Evolutionary conservation across 1,140 invertebrate species (phyloP), one percentile per base, ranked within the genome.

Genomic region (Varroa destructor): DNA sequence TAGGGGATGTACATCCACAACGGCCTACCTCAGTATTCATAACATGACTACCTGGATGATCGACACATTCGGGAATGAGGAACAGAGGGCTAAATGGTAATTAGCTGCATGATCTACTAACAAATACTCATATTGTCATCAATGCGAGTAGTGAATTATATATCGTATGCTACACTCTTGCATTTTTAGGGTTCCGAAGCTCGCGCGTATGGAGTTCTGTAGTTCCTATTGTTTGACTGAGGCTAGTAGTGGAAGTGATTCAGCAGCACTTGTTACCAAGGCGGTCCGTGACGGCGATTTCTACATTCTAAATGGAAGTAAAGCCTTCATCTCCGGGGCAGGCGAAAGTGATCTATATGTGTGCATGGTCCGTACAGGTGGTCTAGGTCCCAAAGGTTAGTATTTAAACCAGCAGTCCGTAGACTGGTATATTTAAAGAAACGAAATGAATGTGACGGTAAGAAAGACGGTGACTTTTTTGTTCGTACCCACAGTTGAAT

Each of bases 211-310:
- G 81, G 81, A 85, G 64, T 81, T 81, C 64, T 81, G 86, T 75
- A 83, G 84, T 46, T 84, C 84, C 1, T 86, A 87, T 74, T 86
- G 84, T 77, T 78, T 86, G 6, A 86, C 85, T 51, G 85, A 86
- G 75, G 84, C 85, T 71, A 81, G 82, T 78, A 73, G 76, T 72
- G 90, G 90, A 25, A 90, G 89, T 0, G 90, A 93, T 78, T 90
- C 90, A 0, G 95, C 95, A 79, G 86, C 90, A 4, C 79, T 97
- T 40, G 90, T 88, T 80, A 95, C 92, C 0, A 86, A 85, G 5
- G 93, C 93, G 3, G 89, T 87, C 78, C 88, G 87, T 76, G 87
- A 93, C 73, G 91, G 90, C 37, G 84, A 85, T 73, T 81, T 93
- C 76, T 96, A 85, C 77, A 76, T 89, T 1, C 79, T 91, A 40